Percentiles rank a stretch among this genome's conserved stretches.
Evolutionary conservation across 2,888 invertebrate species (phyloP).

Genomic region (Micoletzkya japonica): DNA sequence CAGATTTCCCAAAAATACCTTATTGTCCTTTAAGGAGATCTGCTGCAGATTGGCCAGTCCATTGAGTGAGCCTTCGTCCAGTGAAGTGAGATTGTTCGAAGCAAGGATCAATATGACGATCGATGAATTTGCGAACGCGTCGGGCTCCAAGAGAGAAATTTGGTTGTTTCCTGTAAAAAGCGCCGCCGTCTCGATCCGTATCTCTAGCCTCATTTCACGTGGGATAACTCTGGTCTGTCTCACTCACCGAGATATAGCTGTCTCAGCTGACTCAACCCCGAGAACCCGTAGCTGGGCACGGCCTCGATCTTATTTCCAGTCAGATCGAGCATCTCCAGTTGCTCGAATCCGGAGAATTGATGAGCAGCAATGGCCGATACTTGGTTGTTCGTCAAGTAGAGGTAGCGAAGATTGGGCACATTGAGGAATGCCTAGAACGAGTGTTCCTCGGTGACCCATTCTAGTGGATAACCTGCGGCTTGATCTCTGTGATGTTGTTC

Average conservation of each 20-base stretch:
- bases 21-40: conserved; percentile 59
- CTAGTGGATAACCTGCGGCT: conserved; percentile 27
- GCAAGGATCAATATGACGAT: conserved; percentile 56
- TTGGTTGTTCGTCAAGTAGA: conserved; percentile 60
- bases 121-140: conserved; percentile 60
- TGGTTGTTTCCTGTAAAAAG: conserved; percentile 40
- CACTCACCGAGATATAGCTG: conserved; percentile 58
- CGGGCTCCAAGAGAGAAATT: conserved; percentile 46
- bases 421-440: conserved; percentile 62
- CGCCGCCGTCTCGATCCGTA: too few species aligned
- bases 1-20: conserved; percentile 50
- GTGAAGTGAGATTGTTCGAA: conserved; percentile 45
- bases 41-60: conserved; percentile 57
- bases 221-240: too few species aligned
- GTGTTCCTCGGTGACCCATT: background rate
- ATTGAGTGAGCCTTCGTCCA: conserved; percentile 51
- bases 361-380: conserved; percentile 43
- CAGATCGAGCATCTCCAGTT: conserved; percentile 58
- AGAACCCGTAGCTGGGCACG: conserved; percentile 42
- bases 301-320: conserved; percentile 45
- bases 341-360: conserved; percentile 61
- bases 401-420: conserved; percentile 61
- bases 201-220: too few species aligned
- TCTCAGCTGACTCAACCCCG: conserved; percentile 49
- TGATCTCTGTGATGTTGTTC: conserved; percentile 49